Evolutionary conservation across 2,113 vertebrate species (phyloP).

Genomic region (Nothobranchius furzeri): DNA sequence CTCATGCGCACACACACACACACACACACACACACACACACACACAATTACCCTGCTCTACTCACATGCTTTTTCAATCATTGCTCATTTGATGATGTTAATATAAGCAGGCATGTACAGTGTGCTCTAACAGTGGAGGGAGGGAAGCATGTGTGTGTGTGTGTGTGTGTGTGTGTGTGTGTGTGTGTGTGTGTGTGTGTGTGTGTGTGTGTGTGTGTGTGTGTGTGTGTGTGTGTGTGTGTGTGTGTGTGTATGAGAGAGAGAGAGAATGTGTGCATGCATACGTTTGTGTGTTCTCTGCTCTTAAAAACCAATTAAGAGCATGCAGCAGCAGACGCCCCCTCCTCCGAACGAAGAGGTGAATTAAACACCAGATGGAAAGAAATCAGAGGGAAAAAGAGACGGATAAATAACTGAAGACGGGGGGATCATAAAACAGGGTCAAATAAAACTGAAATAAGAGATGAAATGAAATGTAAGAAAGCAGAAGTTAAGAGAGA

Average conservation of each 20-base stretch:
- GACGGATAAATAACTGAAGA: constrained; percentile 75
- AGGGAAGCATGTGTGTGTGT: constrained; percentile 13
- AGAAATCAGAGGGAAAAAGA: constrained; percentile 67
- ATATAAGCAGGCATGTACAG: constrained; percentile 69
- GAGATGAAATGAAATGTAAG: constrained; percentile 75
- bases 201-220: not conserved
- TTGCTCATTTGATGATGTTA: constrained; percentile 73
- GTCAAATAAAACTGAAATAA: constrained; percentile 72
- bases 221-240: constrained; percentile 35
- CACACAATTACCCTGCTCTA: constrained; percentile 30
- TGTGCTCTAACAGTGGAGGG: constrained; percentile 58
- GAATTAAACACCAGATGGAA: constrained; percentile 80
- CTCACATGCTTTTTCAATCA: constrained; percentile 60
- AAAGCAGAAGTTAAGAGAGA: constrained; percentile 71
- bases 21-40: constrained; percentile 14
- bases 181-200: constrained; percentile 10
- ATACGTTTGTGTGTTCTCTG: constrained; percentile 48
- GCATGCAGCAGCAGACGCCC: constrained; percentile 45
- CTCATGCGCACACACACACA: not conserved
- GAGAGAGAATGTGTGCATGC: not conserved
- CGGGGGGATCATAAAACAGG: constrained; percentile 62
- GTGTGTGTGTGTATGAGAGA: constrained; percentile 17
- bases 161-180: constrained; percentile 15
- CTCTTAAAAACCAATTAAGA: constrained; percentile 76
- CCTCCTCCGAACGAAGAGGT: constrained; percentile 65